These are phyloP conservation scores for Sinodicranocentrus sp. DNA, from an alignment of 2,888 invertebrate species.

Conservation along the genomic window DNA sequence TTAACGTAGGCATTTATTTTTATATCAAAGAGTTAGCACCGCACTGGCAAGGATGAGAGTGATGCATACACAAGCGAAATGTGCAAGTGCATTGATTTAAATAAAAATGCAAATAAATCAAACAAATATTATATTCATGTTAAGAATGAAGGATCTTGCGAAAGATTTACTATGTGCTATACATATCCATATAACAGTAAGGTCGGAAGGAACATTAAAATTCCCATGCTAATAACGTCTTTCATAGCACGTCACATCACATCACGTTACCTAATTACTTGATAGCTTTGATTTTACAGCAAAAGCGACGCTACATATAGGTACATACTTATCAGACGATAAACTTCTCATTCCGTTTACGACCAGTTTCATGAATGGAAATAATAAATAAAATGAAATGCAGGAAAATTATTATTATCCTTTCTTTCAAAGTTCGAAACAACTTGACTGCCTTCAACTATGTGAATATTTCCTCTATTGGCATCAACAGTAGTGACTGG, in stretches of 20 bases:
- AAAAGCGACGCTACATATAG: too few relatives aligned
- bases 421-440: neutral
- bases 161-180: neutral
- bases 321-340: too few relatives aligned
- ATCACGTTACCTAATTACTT: too few relatives aligned
- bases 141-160: too few relatives aligned
- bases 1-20: too few relatives aligned
- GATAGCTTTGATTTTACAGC: too few relatives aligned
- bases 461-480: slow-evolving; percentile 26
- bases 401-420: neutral
- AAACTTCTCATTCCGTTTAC: neutral
- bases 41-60: too few relatives aligned
- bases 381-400: neutral
- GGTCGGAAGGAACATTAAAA: slow-evolving; percentile 2
- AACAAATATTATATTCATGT: neutral
- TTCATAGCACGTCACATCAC: too few relatives aligned
- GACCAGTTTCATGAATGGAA: neutral
- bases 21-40: too few relatives aligned
- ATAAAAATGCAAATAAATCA: neutral
- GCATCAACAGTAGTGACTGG: neutral
- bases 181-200: neutral
- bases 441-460: slow-evolving; percentile 33
- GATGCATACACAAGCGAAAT: too few relatives aligned
- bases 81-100: slow-evolving; percentile 12
- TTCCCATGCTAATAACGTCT: too few relatives aligned